Evolutionary conservation across 2,797 vertebrate species (phyloP), one percentile per base, ranked within the genome.

Genomic region (Enteromius anoplus): DNA sequence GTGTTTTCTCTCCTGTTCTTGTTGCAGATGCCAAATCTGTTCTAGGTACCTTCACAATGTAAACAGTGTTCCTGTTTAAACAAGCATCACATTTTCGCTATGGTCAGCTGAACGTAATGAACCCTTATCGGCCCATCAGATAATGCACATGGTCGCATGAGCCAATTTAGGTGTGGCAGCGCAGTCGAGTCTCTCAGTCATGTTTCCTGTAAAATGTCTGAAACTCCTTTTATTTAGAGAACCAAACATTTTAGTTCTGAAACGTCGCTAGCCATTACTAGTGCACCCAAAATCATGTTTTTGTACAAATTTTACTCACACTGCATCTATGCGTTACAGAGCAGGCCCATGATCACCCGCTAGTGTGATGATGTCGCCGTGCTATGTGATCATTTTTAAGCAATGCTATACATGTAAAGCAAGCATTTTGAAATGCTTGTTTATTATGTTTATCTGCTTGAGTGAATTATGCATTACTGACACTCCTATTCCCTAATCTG

Each of bases 181-280:
- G 75, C 26, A 86, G 84, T 86, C 69, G 62, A 34, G 78, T 90
- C 92, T 90, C 85, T 87, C 88, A 91, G 91, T 88, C 89, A 89
- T 83, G 85, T 87, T 91, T 93, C 91, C 91, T 88, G 87, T 89
- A 92, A 88, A 53, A 91, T 89, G 87, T 87, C 86, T 84, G 1
- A 64, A 86, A 81, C 85, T 62, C 37, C 81, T 86, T 47, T 47
- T 51, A 51, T 51, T 51, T 32, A 32, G 1, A 72, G 26, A 10
- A 66, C 34, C 47, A 73, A 34, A 73, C 2, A 26, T 34, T 40
- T 40, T 17, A 75, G 0, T 4, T 75, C 21, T 37, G 23, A 23
- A 47, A 72, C 23, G 4, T 26, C 0, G 10, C 23, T 2, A 60
- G 19, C 19, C 3, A 37, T 21, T 26, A 51, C 9, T 47, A 34